Evolutionary conservation across 2,797 vertebrate species (phyloP).

Genomic region (Rhinogobio ventralis): DNA sequence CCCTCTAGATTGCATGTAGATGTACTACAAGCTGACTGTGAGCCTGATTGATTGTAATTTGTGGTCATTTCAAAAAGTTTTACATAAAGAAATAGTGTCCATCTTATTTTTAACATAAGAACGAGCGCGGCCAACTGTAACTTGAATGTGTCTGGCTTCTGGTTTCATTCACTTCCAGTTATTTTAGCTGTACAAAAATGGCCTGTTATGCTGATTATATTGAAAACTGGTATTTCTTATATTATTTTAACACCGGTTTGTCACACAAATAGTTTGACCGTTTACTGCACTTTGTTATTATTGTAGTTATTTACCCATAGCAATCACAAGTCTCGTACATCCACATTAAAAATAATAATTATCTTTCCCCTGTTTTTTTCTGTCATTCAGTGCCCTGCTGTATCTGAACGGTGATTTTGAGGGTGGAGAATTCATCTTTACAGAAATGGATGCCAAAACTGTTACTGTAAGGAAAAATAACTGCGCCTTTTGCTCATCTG

Average conservation of each 20-base stretch:
- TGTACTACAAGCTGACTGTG: background rate
- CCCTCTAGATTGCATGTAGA: background rate
- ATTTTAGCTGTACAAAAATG: background rate
- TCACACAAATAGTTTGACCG: background rate
- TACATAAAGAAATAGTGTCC: background rate
- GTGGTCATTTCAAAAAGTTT: background rate
- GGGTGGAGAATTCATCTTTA: constrained; percentile 98
- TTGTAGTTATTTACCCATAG: background rate
- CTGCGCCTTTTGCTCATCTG: background rate
- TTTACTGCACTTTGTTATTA: background rate
- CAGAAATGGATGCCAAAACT: constrained; percentile 96
- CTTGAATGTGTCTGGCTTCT: background rate
- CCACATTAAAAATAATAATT: background rate
- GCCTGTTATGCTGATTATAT: background rate
- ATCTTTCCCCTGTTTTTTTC: background rate
- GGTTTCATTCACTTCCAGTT: background rate
- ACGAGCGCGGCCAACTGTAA: background rate
- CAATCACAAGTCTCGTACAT: background rate
- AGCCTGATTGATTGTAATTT: background rate
- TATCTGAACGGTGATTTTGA: constrained; percentile 97
- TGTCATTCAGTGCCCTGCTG: constrained; percentile 84
- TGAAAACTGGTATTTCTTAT: background rate
- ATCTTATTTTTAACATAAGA: background rate
- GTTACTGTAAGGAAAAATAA: constrained; percentile 85
- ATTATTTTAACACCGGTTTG: background rate